Conservation (phyloP, 2,113 vertebrate species). For the Rhombomys opimus region DNA sequence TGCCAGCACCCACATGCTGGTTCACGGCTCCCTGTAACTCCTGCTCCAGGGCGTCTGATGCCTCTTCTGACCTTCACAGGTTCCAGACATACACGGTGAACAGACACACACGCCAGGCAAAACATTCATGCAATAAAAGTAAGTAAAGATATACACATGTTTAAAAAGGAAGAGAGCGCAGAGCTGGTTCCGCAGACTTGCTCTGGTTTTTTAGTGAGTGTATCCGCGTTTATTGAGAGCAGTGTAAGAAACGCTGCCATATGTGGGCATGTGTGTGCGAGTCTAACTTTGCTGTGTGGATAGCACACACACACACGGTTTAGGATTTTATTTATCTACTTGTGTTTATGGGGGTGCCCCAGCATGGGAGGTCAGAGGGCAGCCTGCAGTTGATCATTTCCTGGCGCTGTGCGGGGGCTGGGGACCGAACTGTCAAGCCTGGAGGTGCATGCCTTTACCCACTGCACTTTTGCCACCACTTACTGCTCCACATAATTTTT, state of each 20-base stretch:
- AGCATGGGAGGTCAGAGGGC: not conserved
- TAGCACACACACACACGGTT: not conserved
- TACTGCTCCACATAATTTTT: not conserved
- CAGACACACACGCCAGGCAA: not conserved
- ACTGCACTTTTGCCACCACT: too few species aligned
- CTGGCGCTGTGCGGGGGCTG: not conserved
- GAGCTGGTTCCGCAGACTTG: not conserved
- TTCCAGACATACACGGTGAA: not conserved
- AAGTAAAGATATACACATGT: not conserved
- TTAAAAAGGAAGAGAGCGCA: not conserved
- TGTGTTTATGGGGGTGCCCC: not conserved
- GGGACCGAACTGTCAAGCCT: not conserved
- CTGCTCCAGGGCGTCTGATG: not conserved
- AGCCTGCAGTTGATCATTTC: not conserved
- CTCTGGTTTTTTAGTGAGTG: not conserved
- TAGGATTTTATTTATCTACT: not conserved
- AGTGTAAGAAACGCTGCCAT: not conserved
- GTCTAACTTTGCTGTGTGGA: not conserved
- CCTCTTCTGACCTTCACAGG: not conserved
- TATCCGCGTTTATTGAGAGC: not conserved
- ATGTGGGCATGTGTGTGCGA: not conserved
- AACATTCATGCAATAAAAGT: not conserved
- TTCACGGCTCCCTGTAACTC: not conserved
- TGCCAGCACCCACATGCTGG: not conserved
- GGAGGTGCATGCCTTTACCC: not conserved